Evolutionary conservation across 2,888 invertebrate genomes (phyloP).

Genomic region (Eustalomyia histrio): DNA sequence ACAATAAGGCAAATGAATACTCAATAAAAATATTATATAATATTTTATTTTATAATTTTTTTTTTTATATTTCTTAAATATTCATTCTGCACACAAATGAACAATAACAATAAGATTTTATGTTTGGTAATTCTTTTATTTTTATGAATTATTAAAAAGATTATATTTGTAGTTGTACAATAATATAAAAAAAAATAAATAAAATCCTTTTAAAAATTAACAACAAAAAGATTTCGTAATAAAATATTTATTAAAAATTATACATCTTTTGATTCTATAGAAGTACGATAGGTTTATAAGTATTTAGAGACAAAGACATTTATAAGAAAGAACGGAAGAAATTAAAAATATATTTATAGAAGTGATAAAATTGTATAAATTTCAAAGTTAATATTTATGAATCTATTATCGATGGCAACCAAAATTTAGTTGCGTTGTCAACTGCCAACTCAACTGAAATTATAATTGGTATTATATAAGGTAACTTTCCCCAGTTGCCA

Average conservation of each 20-base stretch:
- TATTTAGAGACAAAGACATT: too few species aligned
- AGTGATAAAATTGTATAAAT: too few species aligned
- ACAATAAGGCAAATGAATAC: constrained; percentile 60
- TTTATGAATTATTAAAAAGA: constrained; percentile 55
- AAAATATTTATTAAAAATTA: not conserved
- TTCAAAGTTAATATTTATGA: too few species aligned
- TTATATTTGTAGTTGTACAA: constrained; percentile 35
- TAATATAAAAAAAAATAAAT: constrained; percentile 10
- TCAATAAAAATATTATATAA: constrained; percentile 56
- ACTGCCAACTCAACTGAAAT: too few species aligned
- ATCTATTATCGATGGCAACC: too few species aligned
- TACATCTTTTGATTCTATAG: not conserved
- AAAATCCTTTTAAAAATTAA: too few species aligned
- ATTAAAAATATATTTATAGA: too few species aligned
- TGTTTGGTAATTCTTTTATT: constrained; percentile 26
- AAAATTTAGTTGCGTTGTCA: too few species aligned
- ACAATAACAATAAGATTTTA: constrained; percentile 64
- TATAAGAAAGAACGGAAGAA: too few species aligned
- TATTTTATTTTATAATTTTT: constrained; percentile 42
- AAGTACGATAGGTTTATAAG: too few species aligned
- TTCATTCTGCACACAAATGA: constrained; percentile 57
- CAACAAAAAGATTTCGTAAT: not conserved
- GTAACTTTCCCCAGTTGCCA: too few species aligned
- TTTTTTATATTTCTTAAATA: constrained; percentile 23
- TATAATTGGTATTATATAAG: too few species aligned